Evolutionary conservation across 1,140 invertebrate species (phyloP).

Genomic region (Frieseomelitta varia): DNA sequence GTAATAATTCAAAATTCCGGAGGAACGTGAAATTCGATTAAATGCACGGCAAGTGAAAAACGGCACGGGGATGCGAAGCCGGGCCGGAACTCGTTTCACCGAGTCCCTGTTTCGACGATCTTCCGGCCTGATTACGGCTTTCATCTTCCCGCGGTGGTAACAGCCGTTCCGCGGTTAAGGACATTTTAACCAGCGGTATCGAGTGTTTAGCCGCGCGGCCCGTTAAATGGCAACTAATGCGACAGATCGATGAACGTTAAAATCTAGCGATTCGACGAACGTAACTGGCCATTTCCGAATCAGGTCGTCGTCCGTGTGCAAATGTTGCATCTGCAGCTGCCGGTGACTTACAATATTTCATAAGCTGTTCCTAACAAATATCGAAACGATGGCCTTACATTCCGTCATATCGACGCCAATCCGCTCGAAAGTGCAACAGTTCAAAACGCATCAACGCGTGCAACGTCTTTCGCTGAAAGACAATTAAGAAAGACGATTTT

Average conservation of each 20-base stretch:
- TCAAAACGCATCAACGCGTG: not conserved
- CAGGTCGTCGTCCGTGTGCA: not conserved
- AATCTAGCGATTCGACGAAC: not conserved
- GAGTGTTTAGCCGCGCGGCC: not conserved
- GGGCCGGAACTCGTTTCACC: not conserved
- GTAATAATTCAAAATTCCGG: not conserved
- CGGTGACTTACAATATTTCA: slow-evolving; percentile 30
- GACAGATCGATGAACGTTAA: slow-evolving; percentile 29
- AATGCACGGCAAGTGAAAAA: not conserved
- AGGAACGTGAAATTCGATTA: not conserved
- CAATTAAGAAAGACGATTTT: not conserved
- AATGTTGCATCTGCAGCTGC: slow-evolving; percentile 13
- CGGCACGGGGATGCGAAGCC: not conserved
- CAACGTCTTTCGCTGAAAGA: too few relatives aligned
- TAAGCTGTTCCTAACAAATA: slow-evolving; percentile 6
- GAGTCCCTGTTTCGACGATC: not conserved
- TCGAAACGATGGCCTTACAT: not conserved
- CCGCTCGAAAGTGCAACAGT: not conserved
- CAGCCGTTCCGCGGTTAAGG: not conserved
- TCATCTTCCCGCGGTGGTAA: not conserved
- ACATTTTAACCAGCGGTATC: slow-evolving; percentile 4
- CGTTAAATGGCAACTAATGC: slow-evolving; percentile 16
- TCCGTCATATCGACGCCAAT: too few relatives aligned
- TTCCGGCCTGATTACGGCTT: not conserved
- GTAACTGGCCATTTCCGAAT: slow-evolving; percentile 9